A percentile compares a stretch with the other conserved stretches of the same genome.
Evolutionary conservation across 1,140 invertebrate genomes (phyloP).

Genomic region (Eriocheir sinensis): DNA sequence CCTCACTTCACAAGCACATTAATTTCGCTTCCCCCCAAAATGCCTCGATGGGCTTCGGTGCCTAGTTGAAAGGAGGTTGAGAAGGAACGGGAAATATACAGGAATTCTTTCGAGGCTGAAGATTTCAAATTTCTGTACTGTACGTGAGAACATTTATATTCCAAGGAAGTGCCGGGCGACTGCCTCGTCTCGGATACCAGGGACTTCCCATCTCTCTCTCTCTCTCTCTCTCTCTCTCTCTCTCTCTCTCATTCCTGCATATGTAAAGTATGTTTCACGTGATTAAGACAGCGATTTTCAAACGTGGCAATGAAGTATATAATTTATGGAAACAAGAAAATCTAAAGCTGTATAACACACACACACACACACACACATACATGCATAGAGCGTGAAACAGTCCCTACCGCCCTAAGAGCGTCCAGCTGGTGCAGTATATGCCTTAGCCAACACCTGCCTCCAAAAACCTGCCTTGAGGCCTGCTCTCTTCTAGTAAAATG

Average conservation of each 20-base stretch:
- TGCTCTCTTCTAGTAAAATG: background rate
- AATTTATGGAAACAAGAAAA: background rate
- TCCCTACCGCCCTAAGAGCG: background rate
- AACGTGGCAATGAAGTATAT: background rate
- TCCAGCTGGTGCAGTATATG: background rate
- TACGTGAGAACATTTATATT: background rate
- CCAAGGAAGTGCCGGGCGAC: background rate
- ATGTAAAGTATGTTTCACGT: too few relatives aligned
- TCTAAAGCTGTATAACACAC: background rate
- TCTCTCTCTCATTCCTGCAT: constrained; percentile 45
- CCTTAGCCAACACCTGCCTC: background rate
- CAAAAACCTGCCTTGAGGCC: background rate
- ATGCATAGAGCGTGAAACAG: background rate
- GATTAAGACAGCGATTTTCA: background rate
- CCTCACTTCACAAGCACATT: background rate
- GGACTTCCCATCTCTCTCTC: background rate
- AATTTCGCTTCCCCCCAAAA: background rate
- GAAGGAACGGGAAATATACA: background rate
- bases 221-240: constrained; percentile 30
- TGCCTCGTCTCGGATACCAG: background rate
- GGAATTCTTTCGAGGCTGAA: background rate
- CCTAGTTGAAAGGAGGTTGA: background rate
- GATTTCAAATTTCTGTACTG: background rate
- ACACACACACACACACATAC: too few relatives aligned
- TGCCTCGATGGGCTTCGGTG: background rate